Percentiles rank a stretch among this genome's conserved stretches.
Evolutionary conservation across 2,888 invertebrate species (phyloP).

Genomic region (Eudemis profundana): DNA sequence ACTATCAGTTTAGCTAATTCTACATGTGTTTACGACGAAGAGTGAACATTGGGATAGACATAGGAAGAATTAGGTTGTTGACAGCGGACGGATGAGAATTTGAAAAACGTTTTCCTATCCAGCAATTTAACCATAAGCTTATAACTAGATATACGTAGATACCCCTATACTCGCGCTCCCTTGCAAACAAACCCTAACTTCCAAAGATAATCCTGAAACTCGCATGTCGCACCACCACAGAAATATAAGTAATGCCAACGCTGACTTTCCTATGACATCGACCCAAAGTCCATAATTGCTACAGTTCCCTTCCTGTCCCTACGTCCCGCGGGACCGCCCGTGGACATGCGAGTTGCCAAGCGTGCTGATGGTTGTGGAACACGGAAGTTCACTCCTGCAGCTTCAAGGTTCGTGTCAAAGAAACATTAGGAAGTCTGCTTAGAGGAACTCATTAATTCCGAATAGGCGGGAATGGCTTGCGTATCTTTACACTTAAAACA

Average conservation of each 20-base stretch:
- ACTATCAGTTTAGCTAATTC: too few species aligned
- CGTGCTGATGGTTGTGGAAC: constrained; percentile 18
- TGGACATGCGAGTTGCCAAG: constrained; percentile 29
- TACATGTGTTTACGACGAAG: too few species aligned
- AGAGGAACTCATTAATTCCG: constrained; percentile 23
- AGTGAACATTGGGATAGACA: too few species aligned
- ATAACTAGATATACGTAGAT: too few species aligned
- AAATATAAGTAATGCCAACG: background rate
- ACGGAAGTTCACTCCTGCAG: constrained; percentile 33
- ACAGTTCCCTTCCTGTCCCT: background rate
- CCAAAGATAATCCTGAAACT: constrained; percentile 1
- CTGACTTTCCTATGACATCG: background rate
- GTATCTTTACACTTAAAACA: background rate
- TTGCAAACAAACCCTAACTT: too few species aligned
- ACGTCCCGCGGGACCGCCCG: constrained; percentile 28
- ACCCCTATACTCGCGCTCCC: too few species aligned
- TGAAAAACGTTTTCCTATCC: too few species aligned
- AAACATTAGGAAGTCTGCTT: constrained; percentile 25
- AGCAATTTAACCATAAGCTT: too few species aligned
- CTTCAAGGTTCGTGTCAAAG: constrained; percentile 20
- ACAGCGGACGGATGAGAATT: too few species aligned
- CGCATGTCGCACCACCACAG: background rate
- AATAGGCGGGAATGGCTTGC: constrained; percentile 20
- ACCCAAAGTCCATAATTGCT: background rate
- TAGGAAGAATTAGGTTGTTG: too few species aligned